Evolutionary conservation across 2,797 vertebrate genomes (phyloP).

Genomic region (Champsocephalus esox): DNA sequence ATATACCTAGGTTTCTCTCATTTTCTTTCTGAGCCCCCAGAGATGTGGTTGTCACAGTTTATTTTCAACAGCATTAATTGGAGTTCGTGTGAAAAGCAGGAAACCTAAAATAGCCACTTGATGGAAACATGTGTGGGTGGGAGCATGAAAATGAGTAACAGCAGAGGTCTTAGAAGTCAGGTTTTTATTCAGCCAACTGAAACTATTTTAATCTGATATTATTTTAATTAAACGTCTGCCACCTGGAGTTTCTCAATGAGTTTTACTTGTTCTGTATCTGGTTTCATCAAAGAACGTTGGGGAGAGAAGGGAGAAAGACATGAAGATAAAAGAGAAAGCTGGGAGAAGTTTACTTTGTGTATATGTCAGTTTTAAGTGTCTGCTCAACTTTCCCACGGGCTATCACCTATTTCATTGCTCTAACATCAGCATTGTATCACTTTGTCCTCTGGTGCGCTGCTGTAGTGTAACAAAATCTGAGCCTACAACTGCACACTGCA

Average conservation of each 20-base stretch:
- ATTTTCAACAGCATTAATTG: conserved; percentile 20
- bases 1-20: neutral
- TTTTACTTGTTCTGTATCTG: too few relatives aligned
- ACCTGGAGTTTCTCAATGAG: too few relatives aligned
- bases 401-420: conserved; percentile 12
- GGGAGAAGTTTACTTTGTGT: conserved; percentile 18
- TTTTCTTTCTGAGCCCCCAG: neutral
- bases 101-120: conserved; percentile 27
- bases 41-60: conserved; percentile 17
- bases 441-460: conserved; percentile 47
- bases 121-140: conserved; percentile 39
- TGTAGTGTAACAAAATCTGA: conserved; percentile 14
- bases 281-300: too few relatives aligned
- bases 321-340: neutral
- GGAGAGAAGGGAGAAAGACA: neutral
- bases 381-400: conserved; percentile 11
- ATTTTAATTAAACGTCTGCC: too few relatives aligned
- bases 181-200: conserved; percentile 18
- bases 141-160: conserved; percentile 33
- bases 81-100: conserved; percentile 13
- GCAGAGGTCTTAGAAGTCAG: conserved; percentile 30
- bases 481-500: conserved; percentile 28
- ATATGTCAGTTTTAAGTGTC: conserved; percentile 21
- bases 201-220: neutral
- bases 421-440: conserved; percentile 37